phyloP scores from a whole-genome alignment of 1,140 invertebrate species.

The Portunus trituberculatus region DNA sequence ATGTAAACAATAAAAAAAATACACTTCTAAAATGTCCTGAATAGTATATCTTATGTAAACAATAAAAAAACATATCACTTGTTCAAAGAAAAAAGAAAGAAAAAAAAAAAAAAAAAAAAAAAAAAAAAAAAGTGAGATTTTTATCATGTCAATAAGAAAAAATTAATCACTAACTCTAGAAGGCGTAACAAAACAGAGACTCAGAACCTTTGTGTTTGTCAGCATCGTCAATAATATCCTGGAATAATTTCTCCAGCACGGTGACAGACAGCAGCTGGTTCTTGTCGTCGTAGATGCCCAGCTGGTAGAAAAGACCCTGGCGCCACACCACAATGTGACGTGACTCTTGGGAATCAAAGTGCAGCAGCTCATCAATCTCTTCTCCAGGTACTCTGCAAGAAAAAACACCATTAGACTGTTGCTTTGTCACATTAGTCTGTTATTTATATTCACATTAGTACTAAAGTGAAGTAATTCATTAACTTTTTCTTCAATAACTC shows the following conservation, averaged over 20 bases:
- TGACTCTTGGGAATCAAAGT: constrained; percentile 80
- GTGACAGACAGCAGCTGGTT: constrained; percentile 80
- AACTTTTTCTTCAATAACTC: constrained; percentile 82
- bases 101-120: no score
- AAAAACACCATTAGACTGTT: constrained; percentile 47
- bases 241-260: constrained; percentile 81
- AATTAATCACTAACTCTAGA: no score
- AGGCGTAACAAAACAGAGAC: no score
- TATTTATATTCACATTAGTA: no score
- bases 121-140: no score
- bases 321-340: constrained; percentile 80
- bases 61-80: no score
- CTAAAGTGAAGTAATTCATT: constrained; percentile 80
- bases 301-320: constrained; percentile 80
- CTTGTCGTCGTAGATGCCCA: constrained; percentile 81
- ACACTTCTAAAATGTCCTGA: no score
- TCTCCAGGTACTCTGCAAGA: constrained; percentile 81
- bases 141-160: no score
- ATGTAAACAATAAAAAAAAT: no score
- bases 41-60: no score
- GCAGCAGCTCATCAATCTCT: constrained; percentile 81
- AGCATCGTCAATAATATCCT: constrained; percentile 82
- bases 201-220: constrained; percentile 79
- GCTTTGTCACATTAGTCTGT: constrained; percentile 43
- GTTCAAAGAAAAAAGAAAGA: no score